A percentile compares a stretch with the other conserved stretches of the same genome.
phyloP scores from a whole-genome alignment of 2,113 vertebrate species.

The Morone saxatilis region DNA sequence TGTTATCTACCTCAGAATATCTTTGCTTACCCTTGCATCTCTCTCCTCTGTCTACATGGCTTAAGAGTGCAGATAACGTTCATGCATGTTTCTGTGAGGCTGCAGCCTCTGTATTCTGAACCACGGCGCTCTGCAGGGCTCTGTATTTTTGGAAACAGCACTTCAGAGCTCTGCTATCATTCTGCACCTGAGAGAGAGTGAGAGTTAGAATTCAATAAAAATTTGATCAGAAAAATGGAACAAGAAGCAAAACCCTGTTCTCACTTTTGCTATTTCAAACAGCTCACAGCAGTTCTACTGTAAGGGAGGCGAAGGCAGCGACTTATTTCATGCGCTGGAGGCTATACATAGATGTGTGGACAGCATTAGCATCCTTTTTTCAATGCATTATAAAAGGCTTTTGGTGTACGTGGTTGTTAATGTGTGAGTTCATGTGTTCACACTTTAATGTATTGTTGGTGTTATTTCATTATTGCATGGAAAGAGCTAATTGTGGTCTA shows the following conservation, averaged over 20 bases:
- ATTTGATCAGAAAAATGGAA: slow-evolving; percentile 15
- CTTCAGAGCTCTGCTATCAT: slow-evolving; percentile 45
- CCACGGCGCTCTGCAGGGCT: slow-evolving; percentile 30
- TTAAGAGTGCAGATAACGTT: slow-evolving; percentile 27
- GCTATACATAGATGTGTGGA: slow-evolving; percentile 1
- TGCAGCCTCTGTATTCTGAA: slow-evolving; percentile 25
- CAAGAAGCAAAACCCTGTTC: not conserved
- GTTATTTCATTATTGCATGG: not conserved
- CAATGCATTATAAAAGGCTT: not conserved
- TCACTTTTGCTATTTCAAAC: not conserved
- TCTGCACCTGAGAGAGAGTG: slow-evolving; percentile 29
- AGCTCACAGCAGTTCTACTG: no score
- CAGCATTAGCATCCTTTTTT: not conserved
- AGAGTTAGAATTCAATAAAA: slow-evolving; percentile 4
- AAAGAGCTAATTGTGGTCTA: no score
- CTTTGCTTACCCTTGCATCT: not conserved
- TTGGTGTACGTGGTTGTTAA: not conserved
- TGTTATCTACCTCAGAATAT: not conserved
- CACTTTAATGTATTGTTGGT: not conserved
- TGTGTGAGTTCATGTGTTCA: not conserved
- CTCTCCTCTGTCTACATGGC: slow-evolving; percentile 51
- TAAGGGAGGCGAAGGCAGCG: accelerated
- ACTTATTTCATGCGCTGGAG: not conserved
- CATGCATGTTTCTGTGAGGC: slow-evolving; percentile 19
- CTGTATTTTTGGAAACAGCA: slow-evolving; percentile 67